phyloP scores from a whole-genome alignment of 2,113 vertebrate species.

The Chamaea fasciata region DNA sequence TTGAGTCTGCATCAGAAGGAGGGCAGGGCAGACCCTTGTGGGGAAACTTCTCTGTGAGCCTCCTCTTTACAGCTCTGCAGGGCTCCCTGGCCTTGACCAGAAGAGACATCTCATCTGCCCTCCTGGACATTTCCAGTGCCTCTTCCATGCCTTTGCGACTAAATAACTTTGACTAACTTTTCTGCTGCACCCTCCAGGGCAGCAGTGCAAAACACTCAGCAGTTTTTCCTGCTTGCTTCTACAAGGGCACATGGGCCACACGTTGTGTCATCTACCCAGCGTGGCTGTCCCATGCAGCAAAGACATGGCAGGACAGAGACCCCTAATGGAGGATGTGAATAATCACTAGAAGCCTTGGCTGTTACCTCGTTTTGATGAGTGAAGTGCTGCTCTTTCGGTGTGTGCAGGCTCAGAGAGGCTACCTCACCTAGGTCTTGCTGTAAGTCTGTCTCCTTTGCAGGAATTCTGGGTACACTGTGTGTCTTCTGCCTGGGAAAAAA shows the following conservation, averaged over 20 bases:
- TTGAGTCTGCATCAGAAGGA: background rate
- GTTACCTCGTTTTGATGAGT: background rate
- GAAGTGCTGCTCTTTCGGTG: accelerated
- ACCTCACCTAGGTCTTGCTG: background rate
- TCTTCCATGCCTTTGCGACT: background rate
- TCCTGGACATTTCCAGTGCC: background rate
- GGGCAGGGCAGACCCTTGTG: background rate
- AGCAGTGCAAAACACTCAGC: background rate
- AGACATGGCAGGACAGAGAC: background rate
- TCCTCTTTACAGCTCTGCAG: background rate
- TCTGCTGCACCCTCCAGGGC: background rate
- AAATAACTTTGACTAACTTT: background rate
- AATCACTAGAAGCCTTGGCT: background rate
- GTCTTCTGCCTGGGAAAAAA: background rate
- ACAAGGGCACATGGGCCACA: no score
- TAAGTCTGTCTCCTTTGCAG: background rate
- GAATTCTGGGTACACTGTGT: background rate
- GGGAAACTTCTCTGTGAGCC: background rate
- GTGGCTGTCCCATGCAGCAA: background rate
- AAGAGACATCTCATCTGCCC: background rate
- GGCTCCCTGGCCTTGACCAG: background rate
- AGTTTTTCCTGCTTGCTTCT: background rate
- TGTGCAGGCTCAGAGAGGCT: background rate
- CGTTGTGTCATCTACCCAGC: background rate
- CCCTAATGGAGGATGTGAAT: background rate